phyloP scores from a whole-genome alignment of 2,113 vertebrate genomes.

The Mirza zaza region DNA sequence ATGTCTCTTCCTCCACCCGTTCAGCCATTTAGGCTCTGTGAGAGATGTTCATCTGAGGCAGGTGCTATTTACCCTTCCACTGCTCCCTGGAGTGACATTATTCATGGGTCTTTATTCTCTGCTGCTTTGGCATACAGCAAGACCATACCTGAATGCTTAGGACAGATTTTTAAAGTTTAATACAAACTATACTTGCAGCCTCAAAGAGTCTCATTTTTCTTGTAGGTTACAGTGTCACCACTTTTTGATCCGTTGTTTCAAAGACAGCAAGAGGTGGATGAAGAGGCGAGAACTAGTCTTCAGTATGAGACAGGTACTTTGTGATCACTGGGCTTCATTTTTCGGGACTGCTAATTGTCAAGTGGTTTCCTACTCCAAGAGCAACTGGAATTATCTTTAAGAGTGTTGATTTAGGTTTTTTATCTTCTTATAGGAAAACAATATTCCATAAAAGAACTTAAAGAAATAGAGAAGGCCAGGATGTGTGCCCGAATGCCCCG shows the following conservation, averaged over 20 bases:
- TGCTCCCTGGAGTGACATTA: neutral
- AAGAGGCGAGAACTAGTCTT: constrained; percentile 62
- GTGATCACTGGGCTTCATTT: neutral
- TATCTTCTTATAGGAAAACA: constrained; percentile 75
- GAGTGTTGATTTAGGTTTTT: neutral
- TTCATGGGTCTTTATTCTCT: neutral
- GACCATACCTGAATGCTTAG: neutral
- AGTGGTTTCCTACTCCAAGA: neutral
- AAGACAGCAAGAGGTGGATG: constrained; percentile 46
- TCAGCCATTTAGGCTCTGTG: neutral
- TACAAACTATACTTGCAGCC: neutral
- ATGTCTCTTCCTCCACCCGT: fast-evolving
- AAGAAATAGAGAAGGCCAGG: constrained; percentile 49
- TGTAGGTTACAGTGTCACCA: constrained; percentile 68
- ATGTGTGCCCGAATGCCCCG: neutral
- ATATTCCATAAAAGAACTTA: constrained; percentile 65
- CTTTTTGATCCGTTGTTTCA: constrained; percentile 75
- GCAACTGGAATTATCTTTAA: neutral
- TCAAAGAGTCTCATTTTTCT: neutral
- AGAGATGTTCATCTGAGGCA: too few relatives aligned
- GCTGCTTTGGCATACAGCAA: neutral
- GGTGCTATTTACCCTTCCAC: neutral
- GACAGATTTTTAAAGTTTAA: neutral
- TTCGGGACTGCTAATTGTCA: neutral
- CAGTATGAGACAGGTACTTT: constrained; percentile 77